Base-by-base conservation (phyloP, 2,113 vertebrate species). In the Apteryx owenii region DNA sequence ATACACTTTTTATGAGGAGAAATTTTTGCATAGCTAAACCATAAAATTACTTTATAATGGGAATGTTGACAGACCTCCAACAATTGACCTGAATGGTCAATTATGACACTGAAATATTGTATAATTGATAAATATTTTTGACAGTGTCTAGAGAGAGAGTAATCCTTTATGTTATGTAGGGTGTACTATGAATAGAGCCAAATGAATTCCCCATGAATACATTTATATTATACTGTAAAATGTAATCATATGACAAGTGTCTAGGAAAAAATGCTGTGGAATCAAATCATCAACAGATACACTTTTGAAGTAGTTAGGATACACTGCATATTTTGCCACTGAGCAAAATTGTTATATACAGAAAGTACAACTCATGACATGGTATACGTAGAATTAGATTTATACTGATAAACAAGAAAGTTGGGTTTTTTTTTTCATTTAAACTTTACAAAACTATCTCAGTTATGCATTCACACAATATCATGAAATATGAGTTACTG, bases 151-250 rank as follows among this genome's bases (percentile, higher is more conserved):
- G 13, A n/a, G 29, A 69, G 21, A 75, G 6, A 85, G 5, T 13
- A 66, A 64, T 66, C 28, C 22, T 93, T 91, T 95, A 80, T 62
- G 56, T 88, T 91, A 62, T 51, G 44, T 94, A 88, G 71, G 8
- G 15, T 79, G 60, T 69, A 51, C 77, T 90, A 70, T 88, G 60
- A 97, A 96, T 86, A 92, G 86, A 97, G 84, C 17, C 31, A 96
- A 97, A 94, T 89, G 36, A 90, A 95, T 90, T 95, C 38, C 71
- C 75, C 54, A 83, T 80, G 51, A 95, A 75, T 82, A 88, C 17
- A 70, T 70, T 95, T 76, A 88, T 89, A 97, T 94, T 94, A 96
- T 82, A 90, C 81, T 95, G 61, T 94, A 95, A 97, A 97, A 97
- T 97, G 64, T 48, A 97, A 97, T 97, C 75, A 95, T 69, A 91